phyloP scores from a whole-genome alignment of 1,140 invertebrate species.

The Brachionus sp. region DNA sequence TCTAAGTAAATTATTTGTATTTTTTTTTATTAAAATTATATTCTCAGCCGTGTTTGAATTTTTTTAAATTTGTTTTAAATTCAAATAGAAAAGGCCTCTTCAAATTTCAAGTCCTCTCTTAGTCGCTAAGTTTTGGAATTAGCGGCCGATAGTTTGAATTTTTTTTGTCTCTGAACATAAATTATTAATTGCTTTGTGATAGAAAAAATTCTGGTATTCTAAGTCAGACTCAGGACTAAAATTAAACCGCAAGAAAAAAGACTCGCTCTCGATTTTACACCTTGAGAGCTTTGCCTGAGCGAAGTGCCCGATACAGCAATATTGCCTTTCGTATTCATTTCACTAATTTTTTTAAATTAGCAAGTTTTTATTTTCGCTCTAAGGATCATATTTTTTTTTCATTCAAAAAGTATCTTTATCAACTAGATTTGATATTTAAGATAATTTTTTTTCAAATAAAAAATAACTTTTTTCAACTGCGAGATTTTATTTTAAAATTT shows the following conservation, averaged over 20 bases:
- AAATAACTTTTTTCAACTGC: background rate
- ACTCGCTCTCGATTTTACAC: background rate
- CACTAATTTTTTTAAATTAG: background rate
- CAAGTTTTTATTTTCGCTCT: background rate
- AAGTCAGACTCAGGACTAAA: background rate
- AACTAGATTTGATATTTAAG: background rate
- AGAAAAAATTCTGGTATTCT: background rate
- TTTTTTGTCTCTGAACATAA: background rate
- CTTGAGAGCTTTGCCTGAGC: background rate
- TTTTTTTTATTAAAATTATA: background rate
- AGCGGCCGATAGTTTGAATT: background rate
- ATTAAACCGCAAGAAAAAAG: background rate
- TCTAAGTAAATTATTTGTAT: slow-evolving; percentile 21
- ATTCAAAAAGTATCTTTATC: background rate
- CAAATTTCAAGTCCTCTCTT: slow-evolving; percentile 10
- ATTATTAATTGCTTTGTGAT: slow-evolving; percentile 11
- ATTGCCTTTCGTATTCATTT: background rate
- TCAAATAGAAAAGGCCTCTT: background rate
- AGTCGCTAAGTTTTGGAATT: background rate
- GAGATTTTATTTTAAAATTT: background rate
- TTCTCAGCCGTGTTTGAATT: background rate
- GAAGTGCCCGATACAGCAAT: background rate
- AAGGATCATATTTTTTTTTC: background rate
- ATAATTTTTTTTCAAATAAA: background rate
- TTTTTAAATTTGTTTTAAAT: background rate